A percentile compares a stretch with the other conserved stretches of the same genome.
Conservation (phyloP, 2,888 invertebrate genomes). For the Nemoura dubitans region DNA sequence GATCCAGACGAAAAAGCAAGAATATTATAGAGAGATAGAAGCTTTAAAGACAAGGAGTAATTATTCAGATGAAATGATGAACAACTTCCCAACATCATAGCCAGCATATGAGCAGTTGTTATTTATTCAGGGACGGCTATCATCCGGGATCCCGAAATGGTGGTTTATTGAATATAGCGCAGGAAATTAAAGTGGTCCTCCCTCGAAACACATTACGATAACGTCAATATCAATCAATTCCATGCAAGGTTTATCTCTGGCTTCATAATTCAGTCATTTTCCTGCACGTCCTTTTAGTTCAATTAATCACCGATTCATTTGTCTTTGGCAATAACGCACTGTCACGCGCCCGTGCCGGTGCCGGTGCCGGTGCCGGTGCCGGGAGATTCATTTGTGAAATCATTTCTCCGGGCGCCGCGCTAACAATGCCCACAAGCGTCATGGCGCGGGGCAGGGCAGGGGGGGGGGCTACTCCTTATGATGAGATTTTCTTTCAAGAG, state of each 20-base stretch:
- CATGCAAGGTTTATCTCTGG: slow-evolving; percentile 7
- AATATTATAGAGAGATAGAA: background rate
- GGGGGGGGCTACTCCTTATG: background rate
- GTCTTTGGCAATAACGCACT: background rate
- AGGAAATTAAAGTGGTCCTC: slow-evolving; percentile 5
- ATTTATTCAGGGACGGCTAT: background rate
- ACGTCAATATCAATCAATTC: slow-evolving; percentile 12
- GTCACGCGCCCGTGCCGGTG: background rate
- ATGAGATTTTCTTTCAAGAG: background rate
- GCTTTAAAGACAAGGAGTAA: background rate
- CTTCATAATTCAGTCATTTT: slow-evolving; percentile 7
- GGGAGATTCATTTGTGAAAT: background rate
- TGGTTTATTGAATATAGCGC: background rate
- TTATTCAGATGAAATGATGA: slow-evolving; percentile 7
- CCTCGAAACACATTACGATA: slow-evolving; percentile 7
- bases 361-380: background rate
- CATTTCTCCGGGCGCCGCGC: background rate
- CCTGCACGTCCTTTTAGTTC: slow-evolving; percentile 12
- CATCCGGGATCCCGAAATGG: background rate
- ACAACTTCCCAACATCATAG: background rate
- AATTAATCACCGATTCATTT: background rate
- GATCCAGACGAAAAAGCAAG: background rate
- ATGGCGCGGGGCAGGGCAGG: background rate
- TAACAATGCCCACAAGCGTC: no score
- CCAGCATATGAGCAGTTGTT: background rate